Evolutionary conservation across 2,113 vertebrate genomes (phyloP), one percentile per base, ranked within the genome.

Genomic region (Pleuronectes platessa): DNA sequence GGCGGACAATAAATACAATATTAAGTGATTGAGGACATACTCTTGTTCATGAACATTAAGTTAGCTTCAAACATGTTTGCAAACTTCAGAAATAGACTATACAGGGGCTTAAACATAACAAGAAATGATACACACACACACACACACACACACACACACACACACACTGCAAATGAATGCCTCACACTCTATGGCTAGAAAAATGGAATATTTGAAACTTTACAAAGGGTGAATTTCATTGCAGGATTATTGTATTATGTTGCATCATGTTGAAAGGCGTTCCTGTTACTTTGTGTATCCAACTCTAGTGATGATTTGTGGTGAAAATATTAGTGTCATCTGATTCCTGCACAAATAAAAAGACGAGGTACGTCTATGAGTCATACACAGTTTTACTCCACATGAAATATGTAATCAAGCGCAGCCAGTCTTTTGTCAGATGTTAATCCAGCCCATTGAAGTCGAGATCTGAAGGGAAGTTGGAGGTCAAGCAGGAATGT

Each of bases 361-460:
- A 58, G 6, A 14, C 31, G 27, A 27, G 24, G 20, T 26, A 67
- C 13, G 23, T 55, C 76, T 61, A 15, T 47, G 68, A 76, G 65
- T 71, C 68, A 78, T 76, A 69, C 83, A 84, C 56, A 71, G 53
- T 84, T 88, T 90, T 73, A 87, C 65, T 76, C 79, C 72, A 72
- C 55, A 80, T 86, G 71, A 90, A 89, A 78, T 78, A 63, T 74
- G 73, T 71, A 72, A 79, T 82, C 71, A 74, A 75, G 53, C 24
- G 14, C 71, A 68, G 64, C 65, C 37, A 49, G 80, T 35, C 64
- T 74, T 82, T 79, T 70, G 73, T 90, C 76, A 92, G 86, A 93
- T 75, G 80, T 86, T 81, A 64, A 82, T 90, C 90, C 88, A 89
- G 54, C 35, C 15, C 49, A 83, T 64, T 83, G 76, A 91, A 79